Base-by-base conservation (phyloP, 2,888 invertebrate species). In the Pilophorus perplexus region DNA sequence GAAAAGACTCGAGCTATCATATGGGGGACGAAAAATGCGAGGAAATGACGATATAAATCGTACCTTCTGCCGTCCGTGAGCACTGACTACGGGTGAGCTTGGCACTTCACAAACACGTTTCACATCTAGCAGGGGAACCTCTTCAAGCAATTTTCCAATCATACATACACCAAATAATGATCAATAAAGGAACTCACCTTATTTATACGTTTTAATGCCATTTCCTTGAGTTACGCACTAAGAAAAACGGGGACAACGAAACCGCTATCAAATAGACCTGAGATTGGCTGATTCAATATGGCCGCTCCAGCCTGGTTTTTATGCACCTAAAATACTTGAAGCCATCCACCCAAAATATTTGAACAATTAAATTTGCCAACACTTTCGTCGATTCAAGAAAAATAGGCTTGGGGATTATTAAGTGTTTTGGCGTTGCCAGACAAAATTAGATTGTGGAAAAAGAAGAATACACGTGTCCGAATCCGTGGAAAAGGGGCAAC, bases 161-260 rank as follows among this genome's bases (percentile, higher is more conserved):
- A n/a, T n/a, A n/a, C n/a, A n/a, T n/a, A n/a, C n/a, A n/a, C n/a
- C n/a, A n/a, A n/a, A n/a, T n/a, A n/a, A n/a, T n/a, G n/a, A n/a
- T n/a, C n/a, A n/a, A n/a, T n/a, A n/a, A n/a, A n/a, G n/a, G n/a
- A 8, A 65, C 69, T 67, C 86, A 89, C 89, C 91, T 92, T 92
- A 87, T 92, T 92, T 86, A 92, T 92, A 89, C 92, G 88, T 88
- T 92, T 92, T 89, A 92, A 89, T 86, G 92, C 92, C 92, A 92
- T 92, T 78, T 76, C 78, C 76, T 74, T 75, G 74, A 75, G 33
- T 38, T 54, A 42, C 33, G 50, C 59, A 38, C 59, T 59, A 59
- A 23, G 59, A 40, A 59, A 23, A 62, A 62, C 62, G 46, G 48
- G 62, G 46, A 62, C 62, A 62, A 62, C 85, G 86, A 85, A 85